Percentiles rank a stretch among this genome's conserved stretches.
Conservation (phyloP, 2,888 invertebrate species). For the Phorcus lineatus region DNA sequence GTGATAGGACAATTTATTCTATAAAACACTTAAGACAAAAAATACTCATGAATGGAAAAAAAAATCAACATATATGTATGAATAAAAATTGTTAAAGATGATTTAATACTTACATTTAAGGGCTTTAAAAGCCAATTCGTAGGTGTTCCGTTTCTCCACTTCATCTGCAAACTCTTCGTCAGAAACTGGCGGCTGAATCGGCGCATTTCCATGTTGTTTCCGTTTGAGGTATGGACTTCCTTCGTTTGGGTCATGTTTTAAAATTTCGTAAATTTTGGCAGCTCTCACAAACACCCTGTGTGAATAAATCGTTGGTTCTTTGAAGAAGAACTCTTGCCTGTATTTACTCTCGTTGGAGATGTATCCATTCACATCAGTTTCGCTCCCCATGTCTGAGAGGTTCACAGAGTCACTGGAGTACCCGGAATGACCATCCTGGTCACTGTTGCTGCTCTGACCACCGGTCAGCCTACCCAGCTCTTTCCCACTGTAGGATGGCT, state of each 20-base stretch:
- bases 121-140: constrained; percentile 68
- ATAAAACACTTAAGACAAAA: too few relatives aligned
- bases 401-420: too few relatives aligned
- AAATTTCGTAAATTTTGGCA: constrained; percentile 60
- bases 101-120: constrained; percentile 71
- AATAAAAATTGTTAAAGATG: neutral
- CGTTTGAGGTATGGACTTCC: constrained; percentile 47
- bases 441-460: too few relatives aligned
- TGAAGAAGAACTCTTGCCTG: constrained; percentile 54
- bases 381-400: too few relatives aligned
- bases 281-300: constrained; percentile 64
- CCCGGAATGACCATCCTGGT: too few relatives aligned
- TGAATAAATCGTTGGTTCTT: constrained; percentile 65
- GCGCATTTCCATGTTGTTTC: constrained; percentile 34
- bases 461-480: neutral
- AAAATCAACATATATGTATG: neutral
- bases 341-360: neutral
- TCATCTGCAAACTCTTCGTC: constrained; percentile 63
- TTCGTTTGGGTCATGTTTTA: constrained; percentile 56
- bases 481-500: neutral
- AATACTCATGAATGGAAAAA: neutral
- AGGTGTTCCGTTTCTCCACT: constrained; percentile 66
- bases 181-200: constrained; percentile 34
- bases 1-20: too few relatives aligned
- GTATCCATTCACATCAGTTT: neutral